phyloP scores from a whole-genome alignment of 1,140 invertebrate genomes.

The Paramacrobiotus metropolitanus region DNA sequence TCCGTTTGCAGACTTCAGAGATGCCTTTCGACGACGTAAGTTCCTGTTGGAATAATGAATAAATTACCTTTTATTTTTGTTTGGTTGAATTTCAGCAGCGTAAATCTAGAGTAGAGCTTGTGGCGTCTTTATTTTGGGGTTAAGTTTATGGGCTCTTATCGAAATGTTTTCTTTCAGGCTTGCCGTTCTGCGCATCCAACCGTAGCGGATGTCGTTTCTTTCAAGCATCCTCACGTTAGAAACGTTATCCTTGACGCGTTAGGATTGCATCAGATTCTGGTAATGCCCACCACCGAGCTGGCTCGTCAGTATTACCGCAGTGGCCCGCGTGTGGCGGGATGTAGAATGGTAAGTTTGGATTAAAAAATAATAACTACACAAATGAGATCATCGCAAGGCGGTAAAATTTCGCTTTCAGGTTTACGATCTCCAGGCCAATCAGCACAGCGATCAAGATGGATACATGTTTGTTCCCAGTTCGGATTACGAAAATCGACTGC shows the following conservation, averaged over 20 bases:
- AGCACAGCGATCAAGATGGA: neutral
- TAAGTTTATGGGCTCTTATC: neutral
- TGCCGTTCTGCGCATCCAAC: neutral
- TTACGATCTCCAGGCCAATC: neutral
- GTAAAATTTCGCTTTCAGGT: neutral
- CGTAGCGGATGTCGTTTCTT: neutral
- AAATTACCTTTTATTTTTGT: no score
- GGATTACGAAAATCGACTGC: neutral
- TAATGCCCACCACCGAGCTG: neutral
- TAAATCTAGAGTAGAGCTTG: neutral
- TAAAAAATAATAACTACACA: no score
- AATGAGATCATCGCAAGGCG: no score
- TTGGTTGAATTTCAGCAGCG: neutral
- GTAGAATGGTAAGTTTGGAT: neutral
- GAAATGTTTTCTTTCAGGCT: neutral
- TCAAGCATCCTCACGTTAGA: neutral
- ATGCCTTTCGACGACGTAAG: constrained; percentile 3
- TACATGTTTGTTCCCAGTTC: neutral
- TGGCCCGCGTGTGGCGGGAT: neutral
- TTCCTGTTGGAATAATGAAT: no score
- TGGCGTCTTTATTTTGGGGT: neutral
- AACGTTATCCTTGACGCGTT: neutral
- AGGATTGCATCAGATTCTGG: neutral
- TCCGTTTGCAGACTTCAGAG: neutral
- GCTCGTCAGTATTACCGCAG: neutral